These are phyloP conservation scores for Pipistrellus nathusii DNA, from an alignment of 2,797 vertebrate species.

Conservation along the genomic window DNA sequence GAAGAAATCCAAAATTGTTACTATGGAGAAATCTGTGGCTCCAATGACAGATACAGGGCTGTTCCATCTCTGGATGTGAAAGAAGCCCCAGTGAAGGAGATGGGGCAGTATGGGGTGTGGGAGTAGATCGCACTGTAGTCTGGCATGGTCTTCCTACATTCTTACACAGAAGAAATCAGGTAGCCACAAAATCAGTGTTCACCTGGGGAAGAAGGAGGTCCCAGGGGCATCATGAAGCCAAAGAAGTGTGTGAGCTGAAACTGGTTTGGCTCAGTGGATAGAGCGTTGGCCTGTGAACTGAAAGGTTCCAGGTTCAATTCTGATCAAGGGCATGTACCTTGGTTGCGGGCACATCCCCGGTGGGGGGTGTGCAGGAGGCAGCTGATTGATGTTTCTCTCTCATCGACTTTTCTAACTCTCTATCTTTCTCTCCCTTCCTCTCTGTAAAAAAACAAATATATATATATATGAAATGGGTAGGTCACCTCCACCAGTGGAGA, in stretches of 20 bases:
- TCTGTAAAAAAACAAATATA: too few relatives aligned
- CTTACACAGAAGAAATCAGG: not conserved
- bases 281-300: too few relatives aligned
- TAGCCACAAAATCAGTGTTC: not conserved
- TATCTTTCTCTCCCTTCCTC: too few relatives aligned
- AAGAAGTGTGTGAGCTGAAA: too few relatives aligned
- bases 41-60: not conserved
- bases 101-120: not conserved
- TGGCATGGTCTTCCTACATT: not conserved
- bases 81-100: not conserved
- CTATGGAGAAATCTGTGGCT: not conserved
- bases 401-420: too few relatives aligned
- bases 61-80: not conserved
- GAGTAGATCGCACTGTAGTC: not conserved
- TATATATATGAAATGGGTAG: too few relatives aligned
- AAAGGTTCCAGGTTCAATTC: too few relatives aligned
- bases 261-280: too few relatives aligned
- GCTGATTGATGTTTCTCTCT: too few relatives aligned
- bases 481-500: rapidly evolving
- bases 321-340: too few relatives aligned
- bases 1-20: not conserved
- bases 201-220: not conserved
- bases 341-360: too few relatives aligned
- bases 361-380: too few relatives aligned
- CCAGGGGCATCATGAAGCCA: not conserved